A percentile compares a stretch with the other conserved stretches of the same genome.
phyloP scores from a whole-genome alignment of 2,888 invertebrate species.

The Lucinisca nassula region DNA sequence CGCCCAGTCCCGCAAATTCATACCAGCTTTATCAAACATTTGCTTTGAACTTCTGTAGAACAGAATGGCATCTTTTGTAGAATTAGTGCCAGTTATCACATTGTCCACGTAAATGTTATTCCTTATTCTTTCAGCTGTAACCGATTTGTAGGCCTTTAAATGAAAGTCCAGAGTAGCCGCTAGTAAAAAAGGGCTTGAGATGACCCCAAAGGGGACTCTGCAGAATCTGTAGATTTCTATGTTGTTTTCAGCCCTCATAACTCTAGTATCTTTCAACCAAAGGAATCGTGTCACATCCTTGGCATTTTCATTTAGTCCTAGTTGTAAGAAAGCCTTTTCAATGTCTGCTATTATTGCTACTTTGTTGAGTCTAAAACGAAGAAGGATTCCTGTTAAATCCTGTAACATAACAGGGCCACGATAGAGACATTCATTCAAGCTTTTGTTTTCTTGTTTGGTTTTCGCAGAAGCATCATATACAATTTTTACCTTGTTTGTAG shows the following conservation, averaged over 20 bases:
- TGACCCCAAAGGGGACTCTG: conserved; percentile 28
- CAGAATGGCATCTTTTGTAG: background rate
- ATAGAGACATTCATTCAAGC: conserved; percentile 51
- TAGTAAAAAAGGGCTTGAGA: conserved; percentile 26
- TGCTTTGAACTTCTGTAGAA: background rate
- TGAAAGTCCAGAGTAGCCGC: conserved; percentile 24
- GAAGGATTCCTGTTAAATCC: conserved; percentile 30
- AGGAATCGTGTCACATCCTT: conserved; percentile 22
- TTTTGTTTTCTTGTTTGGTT: conserved; percentile 12
- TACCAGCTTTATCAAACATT: background rate
- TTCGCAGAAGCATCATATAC: conserved; percentile 41
- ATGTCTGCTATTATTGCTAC: conserved; percentile 30
- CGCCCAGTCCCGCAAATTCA: conserved; percentile 12
- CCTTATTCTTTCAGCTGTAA: conserved; percentile 2
- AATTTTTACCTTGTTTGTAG: conserved; percentile 22
- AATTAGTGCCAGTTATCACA: background rate
- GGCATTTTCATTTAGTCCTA: background rate
- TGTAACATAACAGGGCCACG: conserved; percentile 39
- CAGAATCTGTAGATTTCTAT: conserved; percentile 18
- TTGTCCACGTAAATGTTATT: conserved; percentile 10
- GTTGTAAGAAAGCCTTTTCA: conserved; percentile 39
- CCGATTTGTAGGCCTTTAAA: background rate
- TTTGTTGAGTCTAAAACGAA: conserved; percentile 25
- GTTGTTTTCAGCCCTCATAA: background rate
- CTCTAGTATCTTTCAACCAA: conserved; percentile 13